Percentiles rank a stretch among this genome's conserved stretches.
Conservation (phyloP, 23 tunicate species). For the Ciona savignyi region DNA sequence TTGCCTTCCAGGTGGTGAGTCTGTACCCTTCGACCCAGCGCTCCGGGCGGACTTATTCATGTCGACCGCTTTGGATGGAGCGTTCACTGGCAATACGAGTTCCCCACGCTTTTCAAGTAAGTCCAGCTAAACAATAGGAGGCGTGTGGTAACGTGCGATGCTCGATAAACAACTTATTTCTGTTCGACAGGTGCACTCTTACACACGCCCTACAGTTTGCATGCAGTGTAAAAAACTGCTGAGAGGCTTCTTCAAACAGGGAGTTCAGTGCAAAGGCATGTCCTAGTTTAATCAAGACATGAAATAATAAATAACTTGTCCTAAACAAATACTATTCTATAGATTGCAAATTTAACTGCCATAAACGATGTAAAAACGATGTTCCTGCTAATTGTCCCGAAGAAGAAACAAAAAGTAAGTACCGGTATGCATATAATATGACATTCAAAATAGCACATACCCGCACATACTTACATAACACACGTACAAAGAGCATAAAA, state of each 20-base stretch:
- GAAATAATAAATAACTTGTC: background rate
- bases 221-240: conserved; percentile 84
- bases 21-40: background rate
- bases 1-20: conserved; percentile 17
- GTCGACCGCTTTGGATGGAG: conserved; percentile 78
- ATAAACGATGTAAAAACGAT: conserved; percentile 63
- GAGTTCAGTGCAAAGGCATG: conserved; percentile 90
- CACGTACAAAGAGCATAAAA: no score
- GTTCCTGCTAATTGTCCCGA: conserved; percentile 98
- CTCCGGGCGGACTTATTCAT: conserved; percentile 37
- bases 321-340: background rate
- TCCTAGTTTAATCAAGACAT: background rate
- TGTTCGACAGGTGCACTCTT: conserved; percentile 62
- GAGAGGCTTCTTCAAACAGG: conserved; percentile 82
- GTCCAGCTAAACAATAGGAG: background rate
- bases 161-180: background rate
- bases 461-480: no score
- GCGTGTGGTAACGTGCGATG: no score
- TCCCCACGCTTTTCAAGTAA: conserved; percentile 83
- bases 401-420: conserved; percentile 54
- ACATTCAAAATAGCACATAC: no score
- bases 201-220: conserved; percentile 96
- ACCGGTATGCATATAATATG: no score
- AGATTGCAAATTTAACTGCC: conserved; percentile 93
- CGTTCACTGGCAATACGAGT: conserved; percentile 55